A percentile compares a stretch with the other conserved stretches of the same genome.
These are phyloP conservation scores for chimpanzee (Pan troglodytes) DNA, from an alignment of 2,113 vertebrate genomes.

Conservation along the genomic window NHGRI_mPanTro3-v2.1_pri NC_072414.2:72257501-72258000, in stretches of 20 bases:
- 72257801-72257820: too few species aligned
- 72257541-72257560: neutral
- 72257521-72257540: fast-evolving
- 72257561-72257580: neutral
- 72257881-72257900: too few species aligned
- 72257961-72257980: neutral
- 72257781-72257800: neutral
- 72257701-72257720: fast-evolving
- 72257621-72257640: too few species aligned
- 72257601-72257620: neutral
- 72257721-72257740: too few species aligned
- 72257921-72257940: neutral
- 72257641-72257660: neutral
- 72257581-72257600: too few species aligned
- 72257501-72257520: neutral
- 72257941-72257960: neutral
- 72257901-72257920: neutral
- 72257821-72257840: too few species aligned
- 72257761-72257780: neutral
- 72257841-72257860: too few species aligned
- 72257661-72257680: neutral
- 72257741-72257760: too few species aligned
- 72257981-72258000: fast-evolving
- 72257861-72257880: neutral
- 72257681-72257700: fast-evolving